Conservation (phyloP, 1,140 invertebrate genomes). For the Drosophila insularis region DNA sequence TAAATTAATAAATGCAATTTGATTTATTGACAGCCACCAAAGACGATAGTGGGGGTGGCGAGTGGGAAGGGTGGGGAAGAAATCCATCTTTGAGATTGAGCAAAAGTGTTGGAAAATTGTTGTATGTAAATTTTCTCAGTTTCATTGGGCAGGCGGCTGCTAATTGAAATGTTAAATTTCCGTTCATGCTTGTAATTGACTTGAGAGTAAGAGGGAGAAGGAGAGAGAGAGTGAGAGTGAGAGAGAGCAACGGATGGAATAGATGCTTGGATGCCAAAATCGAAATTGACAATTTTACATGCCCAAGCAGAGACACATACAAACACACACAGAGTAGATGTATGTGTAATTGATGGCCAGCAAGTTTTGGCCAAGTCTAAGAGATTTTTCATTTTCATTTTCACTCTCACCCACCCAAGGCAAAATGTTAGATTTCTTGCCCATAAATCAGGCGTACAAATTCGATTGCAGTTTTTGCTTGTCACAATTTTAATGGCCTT, state of each 20-base stretch:
- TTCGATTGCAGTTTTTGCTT: constrained; percentile 58
- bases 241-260: not conserved
- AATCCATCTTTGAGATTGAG: not conserved
- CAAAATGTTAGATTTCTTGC: constrained; percentile 56
- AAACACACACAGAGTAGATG: constrained; percentile 2
- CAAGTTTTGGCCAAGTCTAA: constrained; percentile 57
- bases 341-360: constrained; percentile 58
- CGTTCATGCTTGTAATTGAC: constrained; percentile 81
- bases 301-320: constrained; percentile 11
- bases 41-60: no score
- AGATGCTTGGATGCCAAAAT: constrained; percentile 38
- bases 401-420: constrained; percentile 6
- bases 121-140: no score
- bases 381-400: constrained; percentile 58
- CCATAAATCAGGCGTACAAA: constrained; percentile 66
- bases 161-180: constrained; percentile 82
- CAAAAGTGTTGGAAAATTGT: not conserved
- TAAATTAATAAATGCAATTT: constrained; percentile 69
- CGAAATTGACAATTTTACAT: constrained; percentile 67
- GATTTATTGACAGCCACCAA: constrained; percentile 60
- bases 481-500: constrained; percentile 68
- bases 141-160: constrained; percentile 25
- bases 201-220: constrained; percentile 38
- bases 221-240: not conserved
- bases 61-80: not conserved